Conservation (phyloP, 2,113 vertebrate genomes). For the Nannospalax galili region DNA sequence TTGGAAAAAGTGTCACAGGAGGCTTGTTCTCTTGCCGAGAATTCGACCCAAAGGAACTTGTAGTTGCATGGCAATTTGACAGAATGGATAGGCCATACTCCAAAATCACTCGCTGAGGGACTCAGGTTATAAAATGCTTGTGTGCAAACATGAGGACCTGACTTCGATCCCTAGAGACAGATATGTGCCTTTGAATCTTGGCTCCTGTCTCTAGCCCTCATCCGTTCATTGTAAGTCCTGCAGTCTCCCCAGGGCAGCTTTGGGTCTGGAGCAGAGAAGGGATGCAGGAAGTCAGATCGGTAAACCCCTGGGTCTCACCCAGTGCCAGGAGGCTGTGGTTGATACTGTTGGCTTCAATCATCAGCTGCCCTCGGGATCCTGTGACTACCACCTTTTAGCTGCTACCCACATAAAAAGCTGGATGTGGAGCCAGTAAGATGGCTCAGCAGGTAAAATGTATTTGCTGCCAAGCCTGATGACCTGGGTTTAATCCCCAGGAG, state of each 20-base stretch:
- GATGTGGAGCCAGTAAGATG: neutral
- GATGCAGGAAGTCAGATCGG: neutral
- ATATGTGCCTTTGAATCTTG: neutral
- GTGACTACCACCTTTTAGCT: constrained; percentile 86
- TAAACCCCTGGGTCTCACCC: constrained; percentile 73
- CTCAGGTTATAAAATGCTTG: neutral
- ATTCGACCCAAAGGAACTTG: neutral
- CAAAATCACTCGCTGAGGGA: neutral
- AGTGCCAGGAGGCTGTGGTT: constrained; percentile 89
- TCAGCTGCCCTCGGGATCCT: constrained; percentile 81
- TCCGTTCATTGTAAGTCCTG: rapidly evolving
- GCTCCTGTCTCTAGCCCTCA: neutral
- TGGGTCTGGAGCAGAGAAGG: neutral
- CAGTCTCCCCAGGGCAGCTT: neutral
- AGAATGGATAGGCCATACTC: neutral
- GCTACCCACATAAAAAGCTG: constrained; percentile 21
- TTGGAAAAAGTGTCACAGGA: neutral
- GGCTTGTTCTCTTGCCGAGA: neutral
- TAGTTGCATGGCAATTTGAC: neutral
- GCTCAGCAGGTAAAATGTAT: neutral
- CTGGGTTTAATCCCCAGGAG: neutral
- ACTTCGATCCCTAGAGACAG: neutral
- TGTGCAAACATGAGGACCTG: too few relatives aligned
- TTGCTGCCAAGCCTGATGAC: neutral
- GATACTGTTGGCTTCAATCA: constrained; percentile 87